These are phyloP conservation scores for Spheniscus mendiculus DNA, from an alignment of 2,113 vertebrate genomes.

Conservation along the genomic window DNA sequence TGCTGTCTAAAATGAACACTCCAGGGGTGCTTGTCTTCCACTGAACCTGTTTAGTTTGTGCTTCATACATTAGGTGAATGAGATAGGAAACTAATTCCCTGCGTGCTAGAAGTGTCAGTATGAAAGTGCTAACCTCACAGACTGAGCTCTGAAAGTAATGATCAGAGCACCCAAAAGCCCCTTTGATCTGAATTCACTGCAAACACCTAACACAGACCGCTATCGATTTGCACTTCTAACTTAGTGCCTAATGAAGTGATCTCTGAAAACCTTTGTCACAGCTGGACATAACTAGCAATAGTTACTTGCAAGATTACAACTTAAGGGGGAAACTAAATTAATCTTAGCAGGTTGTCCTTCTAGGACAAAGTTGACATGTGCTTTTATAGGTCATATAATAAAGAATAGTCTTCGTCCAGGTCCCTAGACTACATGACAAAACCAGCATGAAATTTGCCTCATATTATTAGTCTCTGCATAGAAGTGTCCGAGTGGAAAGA, in stretches of 20 bases:
- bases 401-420: not conserved
- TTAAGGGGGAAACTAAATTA: constrained; percentile 54
- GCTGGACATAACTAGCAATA: constrained; percentile 52
- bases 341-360: constrained; percentile 55
- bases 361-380: constrained; percentile 45
- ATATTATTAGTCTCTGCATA: not conserved
- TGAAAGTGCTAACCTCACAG: constrained; percentile 36
- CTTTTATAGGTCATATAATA: constrained; percentile 20
- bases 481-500: not conserved
- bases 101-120: not conserved
- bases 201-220: constrained; percentile 26
- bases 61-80: constrained; percentile 21
- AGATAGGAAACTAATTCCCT: constrained; percentile 46
- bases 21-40: not conserved
- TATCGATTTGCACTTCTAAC: constrained; percentile 48
- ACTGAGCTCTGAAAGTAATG: constrained; percentile 34
- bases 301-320: constrained; percentile 56
- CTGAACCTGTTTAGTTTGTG: constrained; percentile 54
- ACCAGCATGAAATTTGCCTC: not conserved
- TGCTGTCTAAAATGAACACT: not conserved
- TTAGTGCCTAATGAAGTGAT: constrained; percentile 65
- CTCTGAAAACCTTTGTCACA: constrained; percentile 66
- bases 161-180: constrained; percentile 31
- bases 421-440: not conserved
- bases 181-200: constrained; percentile 68